A percentile compares a stretch with the other conserved stretches of the same genome.
These are phyloP conservation scores for Bubo scandiacus DNA, from an alignment of 2,113 vertebrate species.

Conservation along the genomic window DNA sequence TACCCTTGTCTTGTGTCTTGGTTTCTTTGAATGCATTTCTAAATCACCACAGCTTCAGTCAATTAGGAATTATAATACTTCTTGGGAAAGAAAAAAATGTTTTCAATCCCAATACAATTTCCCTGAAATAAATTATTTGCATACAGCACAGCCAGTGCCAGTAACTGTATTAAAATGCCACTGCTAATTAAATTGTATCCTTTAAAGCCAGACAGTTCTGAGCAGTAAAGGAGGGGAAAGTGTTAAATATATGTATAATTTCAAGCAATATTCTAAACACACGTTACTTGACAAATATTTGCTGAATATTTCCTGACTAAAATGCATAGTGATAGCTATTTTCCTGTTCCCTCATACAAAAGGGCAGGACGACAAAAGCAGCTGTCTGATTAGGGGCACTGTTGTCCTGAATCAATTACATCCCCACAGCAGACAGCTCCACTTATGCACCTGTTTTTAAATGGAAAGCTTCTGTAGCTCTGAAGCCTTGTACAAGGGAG, in stretches of 20 bases:
- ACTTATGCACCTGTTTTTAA: constrained; percentile 66
- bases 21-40: constrained; percentile 49
- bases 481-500: constrained; percentile 5
- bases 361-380: constrained; percentile 48
- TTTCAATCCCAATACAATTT: constrained; percentile 36
- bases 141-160: not conserved
- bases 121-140: constrained; percentile 14
- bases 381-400: constrained; percentile 57
- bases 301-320: constrained; percentile 17
- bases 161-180: constrained; percentile 18
- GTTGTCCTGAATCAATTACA: constrained; percentile 57
- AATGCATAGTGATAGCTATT: constrained; percentile 47
- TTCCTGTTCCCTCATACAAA: constrained; percentile 53
- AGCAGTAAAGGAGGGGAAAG: not conserved
- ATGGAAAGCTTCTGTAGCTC: constrained; percentile 24
- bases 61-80: constrained; percentile 53
- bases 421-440: constrained; percentile 3
- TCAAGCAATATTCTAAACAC: not conserved
- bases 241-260: constrained; percentile 9
- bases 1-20: constrained; percentile 24
- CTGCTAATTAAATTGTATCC: not conserved
- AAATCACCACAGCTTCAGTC: constrained; percentile 21
- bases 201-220: constrained; percentile 1
- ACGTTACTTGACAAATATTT: constrained; percentile 40
- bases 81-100: not conserved